Conservation (phyloP, 2,888 invertebrate species). For the Hypselothyrea guttata region DNA sequence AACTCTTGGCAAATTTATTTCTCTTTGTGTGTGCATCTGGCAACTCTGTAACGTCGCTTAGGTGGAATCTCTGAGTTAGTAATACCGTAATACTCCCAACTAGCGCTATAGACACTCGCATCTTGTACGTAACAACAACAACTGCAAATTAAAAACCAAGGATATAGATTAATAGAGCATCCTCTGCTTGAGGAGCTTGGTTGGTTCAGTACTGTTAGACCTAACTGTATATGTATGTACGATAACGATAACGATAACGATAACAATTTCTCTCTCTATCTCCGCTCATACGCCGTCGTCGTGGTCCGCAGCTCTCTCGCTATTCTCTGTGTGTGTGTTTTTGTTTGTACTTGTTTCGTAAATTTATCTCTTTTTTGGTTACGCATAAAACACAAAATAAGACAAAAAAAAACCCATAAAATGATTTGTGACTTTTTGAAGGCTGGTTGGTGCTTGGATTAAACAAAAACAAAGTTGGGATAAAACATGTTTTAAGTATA, state of each 20-base stretch:
- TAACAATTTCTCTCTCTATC: constrained; percentile 25
- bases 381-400: constrained; percentile 5
- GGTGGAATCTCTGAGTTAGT: constrained; percentile 1
- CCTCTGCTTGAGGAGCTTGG: constrained; percentile 22
- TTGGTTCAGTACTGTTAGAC: constrained; percentile 3
- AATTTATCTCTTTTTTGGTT: constrained; percentile 24
- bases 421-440: constrained; percentile 52
- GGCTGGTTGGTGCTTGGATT: constrained; percentile 80
- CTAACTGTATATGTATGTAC: constrained; percentile 28
- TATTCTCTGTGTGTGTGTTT: constrained; percentile 37
- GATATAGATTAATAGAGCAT: constrained; percentile 5
- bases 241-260: constrained; percentile 20
- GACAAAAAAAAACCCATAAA: constrained; percentile 11
- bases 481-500: constrained; percentile 64
- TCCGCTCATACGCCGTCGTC: constrained; percentile 40
- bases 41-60: constrained; percentile 15
- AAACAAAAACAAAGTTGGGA: constrained; percentile 53
- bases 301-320: constrained; percentile 24
- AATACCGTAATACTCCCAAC: constrained; percentile 7
- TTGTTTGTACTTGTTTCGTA: constrained; percentile 33
- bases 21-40: constrained; percentile 2
- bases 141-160: constrained; percentile 17
- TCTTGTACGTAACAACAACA: constrained; percentile 23
- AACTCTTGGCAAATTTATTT: constrained; percentile 6
- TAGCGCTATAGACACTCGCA: constrained; percentile 3